A percentile compares a stretch with the other conserved stretches of the same genome.
phyloP scores from a whole-genome alignment of 2,888 invertebrate genomes.

The Balanococcus diminutus region DNA sequence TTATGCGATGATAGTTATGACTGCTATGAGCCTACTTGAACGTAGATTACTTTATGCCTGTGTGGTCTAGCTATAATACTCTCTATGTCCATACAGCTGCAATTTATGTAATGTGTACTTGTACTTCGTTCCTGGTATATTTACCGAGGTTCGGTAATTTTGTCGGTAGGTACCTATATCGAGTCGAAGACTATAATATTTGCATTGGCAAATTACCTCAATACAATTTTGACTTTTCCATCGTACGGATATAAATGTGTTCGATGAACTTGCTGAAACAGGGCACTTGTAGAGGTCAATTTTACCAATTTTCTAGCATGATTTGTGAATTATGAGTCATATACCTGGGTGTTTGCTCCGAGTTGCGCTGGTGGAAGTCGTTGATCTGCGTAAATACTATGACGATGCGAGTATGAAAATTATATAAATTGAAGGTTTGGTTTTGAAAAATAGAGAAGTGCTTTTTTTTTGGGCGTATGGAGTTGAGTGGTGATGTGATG shows the following conservation, averaged over 20 bases:
- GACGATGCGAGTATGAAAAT: neutral
- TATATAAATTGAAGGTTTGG: neutral
- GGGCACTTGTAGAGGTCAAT: neutral
- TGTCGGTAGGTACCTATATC: too few relatives aligned
- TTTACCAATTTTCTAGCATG: neutral
- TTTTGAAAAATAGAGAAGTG: neutral
- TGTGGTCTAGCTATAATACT: neutral
- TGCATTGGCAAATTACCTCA: neutral
- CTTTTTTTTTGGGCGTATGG: neutral
- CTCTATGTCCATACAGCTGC: too few relatives aligned
- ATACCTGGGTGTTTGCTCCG: neutral
- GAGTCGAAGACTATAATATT: neutral
- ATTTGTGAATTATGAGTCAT: neutral
- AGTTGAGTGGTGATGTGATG: neutral
- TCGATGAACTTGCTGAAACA: neutral
- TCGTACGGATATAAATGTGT: neutral
- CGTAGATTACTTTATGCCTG: neutral
- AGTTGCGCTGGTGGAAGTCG: neutral
- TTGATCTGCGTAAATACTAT: neutral
- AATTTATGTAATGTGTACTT: neutral
- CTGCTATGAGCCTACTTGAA: neutral
- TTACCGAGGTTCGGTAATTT: conserved; percentile 5
- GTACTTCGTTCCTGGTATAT: neutral
- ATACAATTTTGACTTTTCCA: too few relatives aligned
- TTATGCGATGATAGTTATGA: neutral